Evolutionary conservation across 2,113 vertebrate species (phyloP).

Genomic region (Dicentrarchus labrax): DNA sequence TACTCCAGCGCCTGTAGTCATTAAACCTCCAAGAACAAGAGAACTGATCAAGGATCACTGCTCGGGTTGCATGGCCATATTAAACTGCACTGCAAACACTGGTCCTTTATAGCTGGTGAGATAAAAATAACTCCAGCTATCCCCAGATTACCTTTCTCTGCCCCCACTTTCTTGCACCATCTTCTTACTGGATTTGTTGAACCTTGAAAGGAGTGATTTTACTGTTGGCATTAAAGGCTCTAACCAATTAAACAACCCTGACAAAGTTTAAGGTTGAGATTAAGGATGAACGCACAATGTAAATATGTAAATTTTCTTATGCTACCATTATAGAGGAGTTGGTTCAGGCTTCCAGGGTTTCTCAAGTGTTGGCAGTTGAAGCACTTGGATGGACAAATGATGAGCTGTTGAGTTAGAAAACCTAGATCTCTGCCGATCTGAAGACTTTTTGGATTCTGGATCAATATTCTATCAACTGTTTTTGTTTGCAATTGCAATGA

Average conservation of each 20-base stretch:
- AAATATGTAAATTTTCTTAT: not conserved
- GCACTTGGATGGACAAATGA: not conserved
- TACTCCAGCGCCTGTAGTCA: slow-evolving; percentile 30
- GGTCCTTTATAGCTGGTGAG: not conserved
- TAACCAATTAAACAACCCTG: not conserved
- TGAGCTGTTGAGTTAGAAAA: not conserved
- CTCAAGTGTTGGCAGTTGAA: not conserved
- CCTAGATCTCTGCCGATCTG: no score
- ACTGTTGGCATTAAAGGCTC: not conserved
- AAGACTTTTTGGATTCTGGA: not conserved
- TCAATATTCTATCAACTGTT: not conserved
- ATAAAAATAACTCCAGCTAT: slow-evolving; percentile 48
- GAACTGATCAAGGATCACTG: slow-evolving; percentile 49
- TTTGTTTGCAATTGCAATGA: no score
- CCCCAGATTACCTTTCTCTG: slow-evolving; percentile 10
- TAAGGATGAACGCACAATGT: not conserved
- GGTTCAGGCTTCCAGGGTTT: not conserved
- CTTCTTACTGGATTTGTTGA: not conserved
- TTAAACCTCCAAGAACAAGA: slow-evolving; percentile 54
- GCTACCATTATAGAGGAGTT: not conserved
- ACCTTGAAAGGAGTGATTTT: not conserved
- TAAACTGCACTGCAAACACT: slow-evolving; percentile 27
- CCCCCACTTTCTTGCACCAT: not conserved
- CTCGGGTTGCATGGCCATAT: slow-evolving; percentile 29
- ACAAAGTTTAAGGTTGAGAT: not conserved